Conservation (phyloP, 2,888 invertebrate genomes). For the Lydus trimaculatus region DNA sequence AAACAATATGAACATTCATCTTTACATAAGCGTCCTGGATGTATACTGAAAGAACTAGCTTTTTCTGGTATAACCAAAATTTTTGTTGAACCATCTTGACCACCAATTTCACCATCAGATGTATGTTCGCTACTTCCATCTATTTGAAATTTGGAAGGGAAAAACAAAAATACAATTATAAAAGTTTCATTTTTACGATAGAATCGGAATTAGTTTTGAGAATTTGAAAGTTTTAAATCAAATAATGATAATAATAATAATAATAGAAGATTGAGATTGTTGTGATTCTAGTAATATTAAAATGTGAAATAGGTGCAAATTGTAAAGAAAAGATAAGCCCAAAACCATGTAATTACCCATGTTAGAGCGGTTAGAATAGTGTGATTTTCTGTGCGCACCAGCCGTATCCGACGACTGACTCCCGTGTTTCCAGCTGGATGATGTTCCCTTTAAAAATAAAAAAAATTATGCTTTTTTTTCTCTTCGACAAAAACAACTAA, state of each 20-base stretch:
- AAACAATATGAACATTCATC: constrained; percentile 89
- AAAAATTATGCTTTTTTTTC: not conserved
- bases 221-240: too few species aligned
- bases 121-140: constrained; percentile 61
- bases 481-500: constrained; percentile 9
- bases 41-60: constrained; percentile 86
- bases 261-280: not conserved
- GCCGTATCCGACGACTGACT: constrained; percentile 60
- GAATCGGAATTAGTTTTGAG: too few species aligned
- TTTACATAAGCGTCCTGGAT: constrained; percentile 81
- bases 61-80: constrained; percentile 86
- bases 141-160: constrained; percentile 37
- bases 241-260: too few species aligned
- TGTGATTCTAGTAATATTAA: constrained; percentile 37
- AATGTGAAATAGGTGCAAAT: constrained; percentile 34
- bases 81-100: constrained; percentile 62
- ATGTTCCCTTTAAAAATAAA: constrained; percentile 58
- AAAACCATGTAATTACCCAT: constrained; percentile 60
- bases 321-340: constrained; percentile 52
- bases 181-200: too few species aligned
- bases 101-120: constrained; percentile 55
- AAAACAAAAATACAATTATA: too few species aligned
- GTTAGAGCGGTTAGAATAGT: constrained; percentile 79
- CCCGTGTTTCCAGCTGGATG: constrained; percentile 53
- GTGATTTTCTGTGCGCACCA: constrained; percentile 79